Base-by-base conservation (phyloP, 2,888 invertebrate genomes). In the Polymixis lichenea region DNA sequence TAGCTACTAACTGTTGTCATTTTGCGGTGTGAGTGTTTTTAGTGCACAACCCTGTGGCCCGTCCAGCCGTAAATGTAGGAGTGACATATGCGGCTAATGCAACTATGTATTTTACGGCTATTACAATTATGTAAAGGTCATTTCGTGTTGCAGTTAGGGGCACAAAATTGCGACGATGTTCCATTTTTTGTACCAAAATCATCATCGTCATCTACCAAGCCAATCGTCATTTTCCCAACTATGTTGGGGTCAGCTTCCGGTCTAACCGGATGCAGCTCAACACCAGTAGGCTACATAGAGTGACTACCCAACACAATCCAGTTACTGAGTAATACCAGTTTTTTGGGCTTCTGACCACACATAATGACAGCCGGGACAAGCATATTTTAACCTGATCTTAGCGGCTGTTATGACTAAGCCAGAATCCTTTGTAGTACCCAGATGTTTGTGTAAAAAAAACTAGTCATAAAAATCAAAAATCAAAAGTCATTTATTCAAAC, bases 21-120 rank as follows among this genome's bases (percentile, higher is more conserved):
- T 80, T 84, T 82, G 72, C 43, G 72, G 81, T 66, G 69, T 60
- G 32, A 75, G 66, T 72, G 81, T 80, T 82, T 81, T 75, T 51
- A 84, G 69, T 84, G 80, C 72, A 58, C 58, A 43, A 17, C 32
- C 22, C 61, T 71, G 79, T 13, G 25, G 56, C 22, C 65, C 51
- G 66, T 19, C 46, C 25, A 58, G 56, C 55, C 56, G 38, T 79
- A 70, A 79, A 79, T 71, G 70, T 8, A 55, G 15, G 6, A 66
- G 28, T 70, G 68, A 72, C 83, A 69, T 78, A 65, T 68, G 83
- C 38, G 56, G 51, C 60, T 78, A 66, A 56, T 69, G 79, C 68
- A 80, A 82, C 82, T 62, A 22, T 85, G 82, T 80, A 28, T 82
- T 82, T 83, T 72, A 83, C 32, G 19, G 49, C 53, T 13, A 46